Evolutionary conservation across 2,113 vertebrate species (phyloP), one percentile per base, ranked within the genome.

Genomic region (Bagarius yarrelli): DNA sequence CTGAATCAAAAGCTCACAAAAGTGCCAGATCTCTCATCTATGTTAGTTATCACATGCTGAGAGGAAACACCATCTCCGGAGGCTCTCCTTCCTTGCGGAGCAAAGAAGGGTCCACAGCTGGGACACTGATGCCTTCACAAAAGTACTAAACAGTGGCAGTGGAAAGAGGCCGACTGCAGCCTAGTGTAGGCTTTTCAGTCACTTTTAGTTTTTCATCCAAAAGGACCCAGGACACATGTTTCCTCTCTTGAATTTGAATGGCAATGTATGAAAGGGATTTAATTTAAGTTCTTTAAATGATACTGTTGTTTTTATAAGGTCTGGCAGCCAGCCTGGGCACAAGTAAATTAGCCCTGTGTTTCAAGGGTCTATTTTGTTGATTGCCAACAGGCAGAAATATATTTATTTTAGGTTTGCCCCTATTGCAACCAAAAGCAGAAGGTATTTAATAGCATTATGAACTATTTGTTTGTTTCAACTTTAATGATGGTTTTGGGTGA

Each of bases 161-260:
- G 79, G 79, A 74, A 86, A 88, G 83, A 70, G 3, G 30, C 60
- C 66, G 64, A 83, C 84, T 84, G 85, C 83, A 76, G 25, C 64
- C 86, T 86, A 15, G 80, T 66, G 53, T 84, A 86, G 86, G 87
- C 86, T 81, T 85, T 85, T 88, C 87, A 89, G 84, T 84, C 85
- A 1, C 75, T 56, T 72, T 80, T 81, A 86, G 78, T 90, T 82
- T 87, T 53, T 79, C 19, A 21, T 81, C 81, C 61, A 77, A 88
- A 82, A 86, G n/a, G 83, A 79, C 32, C 66, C 34, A 75, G 36
- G 30, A 71, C n/a, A 52, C 78, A 55, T 71, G 81, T 88, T 93
- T 92, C 91, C 91, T 89, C 52, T 67, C 76, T 82, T 21, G 69
- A 76, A 56, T 76, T 77, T 44, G 5, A 47, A 74, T 76, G 47